These are phyloP conservation scores for Caenorhabditis japonica DNA, from an alignment of 2,888 invertebrate species.

Conservation along the genomic window DNA sequence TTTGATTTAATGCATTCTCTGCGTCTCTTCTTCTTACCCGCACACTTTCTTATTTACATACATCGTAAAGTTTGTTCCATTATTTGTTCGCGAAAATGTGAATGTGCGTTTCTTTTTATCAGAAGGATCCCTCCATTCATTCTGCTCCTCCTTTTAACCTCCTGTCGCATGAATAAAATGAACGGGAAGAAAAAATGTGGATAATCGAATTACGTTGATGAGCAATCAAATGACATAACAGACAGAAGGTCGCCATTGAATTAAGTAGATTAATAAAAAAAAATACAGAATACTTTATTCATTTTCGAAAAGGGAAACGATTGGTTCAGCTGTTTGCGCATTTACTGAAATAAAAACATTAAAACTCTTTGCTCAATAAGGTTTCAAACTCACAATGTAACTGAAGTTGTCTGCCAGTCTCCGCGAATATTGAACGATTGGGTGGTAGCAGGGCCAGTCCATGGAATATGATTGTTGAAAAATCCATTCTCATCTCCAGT, in stretches of 20 bases:
- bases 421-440: slow-evolving; percentile 43
- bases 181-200: slow-evolving; percentile 1
- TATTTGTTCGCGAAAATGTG: slow-evolving; percentile 36
- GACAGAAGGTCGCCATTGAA: slow-evolving; percentile 35
- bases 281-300: slow-evolving; percentile 26
- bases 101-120: slow-evolving; percentile 41
- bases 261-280: slow-evolving; percentile 1
- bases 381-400: slow-evolving; percentile 17
- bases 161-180: too few relatives aligned
- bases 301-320: slow-evolving; percentile 22
- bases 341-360: slow-evolving; percentile 15
- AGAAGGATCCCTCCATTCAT: slow-evolving; percentile 12
- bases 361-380: neutral
- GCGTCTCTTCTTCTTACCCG: slow-evolving; percentile 10
- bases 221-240: slow-evolving; percentile 51
- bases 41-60: slow-evolving; percentile 20
- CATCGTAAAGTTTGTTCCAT: slow-evolving; percentile 22
- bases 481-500: slow-evolving; percentile 39
- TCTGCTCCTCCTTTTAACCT: slow-evolving; percentile 28
- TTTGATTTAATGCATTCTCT: slow-evolving; percentile 44
- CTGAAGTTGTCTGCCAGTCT: slow-evolving; percentile 34
- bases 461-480: slow-evolving; percentile 41
- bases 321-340: slow-evolving; percentile 44
- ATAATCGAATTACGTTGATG: slow-evolving; percentile 49
- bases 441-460: slow-evolving; percentile 37